Percentiles rank a stretch among this genome's conserved stretches.
phyloP scores from a whole-genome alignment of 1,140 invertebrate species.

The Ganaspis sp. region DNA sequence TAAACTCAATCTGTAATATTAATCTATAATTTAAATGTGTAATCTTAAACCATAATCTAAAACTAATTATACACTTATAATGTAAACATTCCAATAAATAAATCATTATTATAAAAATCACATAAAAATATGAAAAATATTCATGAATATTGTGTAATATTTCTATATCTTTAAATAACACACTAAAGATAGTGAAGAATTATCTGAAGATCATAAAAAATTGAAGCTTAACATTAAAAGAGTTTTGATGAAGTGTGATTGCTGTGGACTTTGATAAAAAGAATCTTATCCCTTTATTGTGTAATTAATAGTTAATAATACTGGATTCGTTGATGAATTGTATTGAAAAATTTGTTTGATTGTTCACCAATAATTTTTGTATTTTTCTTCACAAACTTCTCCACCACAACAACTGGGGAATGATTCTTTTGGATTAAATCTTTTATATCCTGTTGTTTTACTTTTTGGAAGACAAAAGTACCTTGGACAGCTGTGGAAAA shows the following conservation, averaged over 20 bases:
- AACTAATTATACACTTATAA: too few relatives aligned
- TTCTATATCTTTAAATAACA: neutral
- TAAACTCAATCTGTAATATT: too few relatives aligned
- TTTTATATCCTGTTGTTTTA: conserved; percentile 30
- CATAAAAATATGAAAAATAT: neutral
- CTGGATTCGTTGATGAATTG: neutral
- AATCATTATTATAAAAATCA: neutral
- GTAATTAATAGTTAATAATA: neutral
- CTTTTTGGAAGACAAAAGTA: neutral
- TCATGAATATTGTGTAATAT: neutral
- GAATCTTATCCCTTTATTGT: neutral
- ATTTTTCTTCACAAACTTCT: conserved; percentile 30
- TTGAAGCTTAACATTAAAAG: too few relatives aligned
- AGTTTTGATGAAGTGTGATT: too few relatives aligned
- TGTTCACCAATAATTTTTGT: neutral
- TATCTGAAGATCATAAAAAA: neutral
- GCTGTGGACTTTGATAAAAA: neutral
- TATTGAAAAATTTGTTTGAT: neutral
- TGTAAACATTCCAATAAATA: too few relatives aligned
- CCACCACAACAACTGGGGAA: conserved; percentile 41
- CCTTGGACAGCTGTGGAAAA: conserved; percentile 32
- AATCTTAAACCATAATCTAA: too few relatives aligned
- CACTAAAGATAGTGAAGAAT: too few relatives aligned
- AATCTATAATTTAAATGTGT: too few relatives aligned
- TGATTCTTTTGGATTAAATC: conserved; percentile 19